Conservation (phyloP, 2,888 invertebrate genomes). For the Heteromyza rotundicornis region DNA sequence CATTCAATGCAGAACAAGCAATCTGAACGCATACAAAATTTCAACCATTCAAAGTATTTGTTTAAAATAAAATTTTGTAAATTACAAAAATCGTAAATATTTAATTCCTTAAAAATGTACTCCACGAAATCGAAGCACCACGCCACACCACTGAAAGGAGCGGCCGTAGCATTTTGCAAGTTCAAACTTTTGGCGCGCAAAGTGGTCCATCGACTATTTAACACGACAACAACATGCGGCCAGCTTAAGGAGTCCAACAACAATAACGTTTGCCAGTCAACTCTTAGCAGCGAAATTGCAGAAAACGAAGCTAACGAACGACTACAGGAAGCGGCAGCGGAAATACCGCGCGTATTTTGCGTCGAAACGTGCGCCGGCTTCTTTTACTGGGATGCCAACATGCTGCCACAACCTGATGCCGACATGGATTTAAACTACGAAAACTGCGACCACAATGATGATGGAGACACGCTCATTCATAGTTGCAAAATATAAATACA, state of each 20-base stretch:
- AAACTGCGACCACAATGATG: not conserved
- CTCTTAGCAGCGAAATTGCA: constrained; percentile 44
- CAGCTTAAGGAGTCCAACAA: constrained; percentile 11
- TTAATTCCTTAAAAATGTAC: too few species aligned
- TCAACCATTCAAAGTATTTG: not conserved
- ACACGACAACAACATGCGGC: not conserved
- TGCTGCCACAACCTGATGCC: constrained; percentile 6
- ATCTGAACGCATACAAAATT: constrained; percentile 6
- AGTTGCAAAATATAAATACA: too few species aligned
- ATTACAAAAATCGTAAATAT: too few species aligned
- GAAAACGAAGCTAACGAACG: constrained; percentile 59
- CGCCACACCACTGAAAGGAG: too few species aligned
- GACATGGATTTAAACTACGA: not conserved
- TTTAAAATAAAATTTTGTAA: constrained; percentile 28
- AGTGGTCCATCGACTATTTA: constrained; percentile 40
- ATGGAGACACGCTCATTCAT: not conserved
- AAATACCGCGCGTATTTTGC: constrained; percentile 40
- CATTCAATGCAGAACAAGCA: constrained; percentile 8
- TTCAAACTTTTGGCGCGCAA: constrained; percentile 40
- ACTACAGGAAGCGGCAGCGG: constrained; percentile 26
- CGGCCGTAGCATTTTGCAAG: constrained; percentile 11
- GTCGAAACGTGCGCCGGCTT: constrained; percentile 50
- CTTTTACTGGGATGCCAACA: constrained; percentile 53
- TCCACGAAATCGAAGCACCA: not conserved
- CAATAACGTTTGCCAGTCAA: constrained; percentile 28